Evolutionary conservation across 2,797 vertebrate genomes (phyloP).

Genomic region (Rhinichthys osculus): DNA sequence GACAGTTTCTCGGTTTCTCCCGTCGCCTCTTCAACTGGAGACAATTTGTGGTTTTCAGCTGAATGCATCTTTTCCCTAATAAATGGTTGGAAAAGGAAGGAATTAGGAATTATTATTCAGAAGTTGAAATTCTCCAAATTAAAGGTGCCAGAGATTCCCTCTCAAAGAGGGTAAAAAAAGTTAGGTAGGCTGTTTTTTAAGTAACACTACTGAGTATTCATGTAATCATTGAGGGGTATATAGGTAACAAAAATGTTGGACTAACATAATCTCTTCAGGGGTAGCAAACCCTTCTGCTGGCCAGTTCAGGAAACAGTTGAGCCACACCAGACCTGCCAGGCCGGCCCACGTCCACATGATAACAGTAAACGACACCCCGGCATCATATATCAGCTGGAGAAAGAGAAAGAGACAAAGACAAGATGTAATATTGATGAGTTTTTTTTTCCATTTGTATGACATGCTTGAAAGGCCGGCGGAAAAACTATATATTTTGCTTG

Average conservation of each 20-base stretch:
- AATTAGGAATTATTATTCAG: not conserved
- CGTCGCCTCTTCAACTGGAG: constrained; percentile 66
- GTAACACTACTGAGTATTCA: not conserved
- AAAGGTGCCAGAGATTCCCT: not conserved
- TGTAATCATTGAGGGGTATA: not conserved
- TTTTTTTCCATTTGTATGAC: not conserved
- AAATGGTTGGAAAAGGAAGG: not conserved
- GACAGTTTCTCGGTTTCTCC: constrained; percentile 73
- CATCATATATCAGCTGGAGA: constrained; percentile 85
- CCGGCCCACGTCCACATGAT: constrained; percentile 90
- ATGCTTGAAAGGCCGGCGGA: not conserved
- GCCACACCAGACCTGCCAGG: constrained; percentile 83
- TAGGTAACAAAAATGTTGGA: not conserved
- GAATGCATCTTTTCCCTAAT: constrained; percentile 80
- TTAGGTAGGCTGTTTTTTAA: not conserved
- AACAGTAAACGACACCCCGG: constrained; percentile 78
- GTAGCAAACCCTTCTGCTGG: constrained; percentile 84
- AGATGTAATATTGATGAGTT: not conserved
- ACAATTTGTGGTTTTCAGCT: constrained; percentile 73
- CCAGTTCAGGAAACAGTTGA: constrained; percentile 92
- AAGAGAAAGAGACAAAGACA: constrained; percentile 13
- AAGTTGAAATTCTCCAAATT: not conserved
- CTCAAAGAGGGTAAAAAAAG: not conserved
- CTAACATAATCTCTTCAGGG: constrained; percentile 85
- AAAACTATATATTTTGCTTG: not conserved